Evolutionary conservation across 2,113 vertebrate genomes (phyloP), one percentile per base, ranked within the genome.

Genomic region (Crotophaga sulcirostris): DNA sequence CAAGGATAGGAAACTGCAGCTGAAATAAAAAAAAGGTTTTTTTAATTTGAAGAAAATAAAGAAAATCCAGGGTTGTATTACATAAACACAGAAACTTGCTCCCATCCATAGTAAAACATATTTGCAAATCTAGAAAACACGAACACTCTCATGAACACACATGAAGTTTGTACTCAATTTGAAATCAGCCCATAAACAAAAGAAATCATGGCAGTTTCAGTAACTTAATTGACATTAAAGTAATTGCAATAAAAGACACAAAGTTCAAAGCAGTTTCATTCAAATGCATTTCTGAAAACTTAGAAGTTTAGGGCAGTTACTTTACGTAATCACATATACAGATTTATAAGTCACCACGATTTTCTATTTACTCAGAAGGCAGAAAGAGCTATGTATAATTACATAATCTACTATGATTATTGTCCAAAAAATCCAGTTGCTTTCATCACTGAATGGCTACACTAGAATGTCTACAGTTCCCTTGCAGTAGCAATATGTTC

Each of bases 1-100:
- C 45, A 77, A 70, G 89, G 24, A 86, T 3, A 84, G 97, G 54
- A 90, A 96, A 91, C 2, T 95, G 96, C 63, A 96, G 79, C 97
- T 98, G 93, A 78, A 96, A 95, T 84, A 10, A 25, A 91, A 90
- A 74, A 52, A 13, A 17, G 29, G 56, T 40, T 75, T 69, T 60
- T 49, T 49, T 45, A 85, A 59, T 10, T 56, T 25, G 70, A 67
- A 84, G 20, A 63, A 49, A 73, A 66, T 17, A 16, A 47, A 40
- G 51, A 73, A 69, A 62, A 79, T 51, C 44, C 51, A 81, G 23
- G 9, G 69, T 13, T 42, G 10, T 23, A 58, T n/a, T 72, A 93
- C 34, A 83, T 28, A 82, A 83, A 54, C 28, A 60, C 7, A 88
- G 40, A 79, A 89, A 73, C 15, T 47, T 56, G 38, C 7, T 74